A percentile compares a stretch with the other conserved stretches of the same genome.
Evolutionary conservation across 2,888 invertebrate genomes (phyloP).

Genomic region (Anarsia innoxiella): DNA sequence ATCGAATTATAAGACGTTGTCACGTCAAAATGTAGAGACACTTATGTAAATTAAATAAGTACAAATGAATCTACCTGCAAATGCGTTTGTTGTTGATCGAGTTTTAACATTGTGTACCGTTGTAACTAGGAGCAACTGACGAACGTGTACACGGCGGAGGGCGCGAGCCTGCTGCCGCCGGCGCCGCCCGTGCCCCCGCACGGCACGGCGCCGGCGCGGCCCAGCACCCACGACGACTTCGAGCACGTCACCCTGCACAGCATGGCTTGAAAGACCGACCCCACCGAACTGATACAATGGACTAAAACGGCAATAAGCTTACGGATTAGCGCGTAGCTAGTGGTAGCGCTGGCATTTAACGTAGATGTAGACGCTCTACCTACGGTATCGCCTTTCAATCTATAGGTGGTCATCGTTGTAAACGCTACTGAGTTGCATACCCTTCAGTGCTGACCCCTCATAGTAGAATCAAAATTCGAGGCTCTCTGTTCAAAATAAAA

Average conservation of each 20-base stretch:
- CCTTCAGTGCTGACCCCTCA: too few species aligned
- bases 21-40: too few species aligned
- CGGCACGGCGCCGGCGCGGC: constrained; percentile 73
- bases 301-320: constrained; percentile 1
- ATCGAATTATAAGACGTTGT: too few species aligned
- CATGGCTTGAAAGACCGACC: constrained; percentile 45
- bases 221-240: constrained; percentile 76
- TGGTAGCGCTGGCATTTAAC: background rate
- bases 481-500: too few species aligned
- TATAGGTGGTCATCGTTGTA: too few species aligned
- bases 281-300: constrained; percentile 1
- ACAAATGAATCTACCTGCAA: too few species aligned
- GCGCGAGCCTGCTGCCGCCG: constrained; percentile 80
- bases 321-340: constrained; percentile 12
- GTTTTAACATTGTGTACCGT: too few species aligned
- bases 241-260: constrained; percentile 73
- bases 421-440: too few species aligned
- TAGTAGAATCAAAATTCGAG: too few species aligned
- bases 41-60: too few species aligned
- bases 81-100: too few species aligned
- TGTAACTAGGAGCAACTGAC: constrained; percentile 81
- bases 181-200: constrained; percentile 73
- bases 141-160: constrained; percentile 79
- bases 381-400: too few species aligned
- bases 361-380: background rate